A percentile compares a stretch with the other conserved stretches of the same genome.
Evolutionary conservation across 2,113 vertebrate genomes (phyloP).

Genomic region (Ovis canadensis): DNA sequence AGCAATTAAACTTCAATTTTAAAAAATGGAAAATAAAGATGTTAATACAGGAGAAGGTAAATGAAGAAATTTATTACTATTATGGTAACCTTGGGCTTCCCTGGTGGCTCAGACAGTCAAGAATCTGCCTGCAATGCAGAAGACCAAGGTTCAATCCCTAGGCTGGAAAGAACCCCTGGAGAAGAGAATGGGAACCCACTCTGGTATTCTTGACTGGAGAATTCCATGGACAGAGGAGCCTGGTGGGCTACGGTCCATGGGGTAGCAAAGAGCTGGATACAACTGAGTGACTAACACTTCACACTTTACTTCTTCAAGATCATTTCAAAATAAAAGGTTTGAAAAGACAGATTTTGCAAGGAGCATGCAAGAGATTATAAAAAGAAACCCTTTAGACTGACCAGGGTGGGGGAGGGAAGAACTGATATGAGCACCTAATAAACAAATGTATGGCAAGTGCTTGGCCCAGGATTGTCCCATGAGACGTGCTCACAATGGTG

Average conservation of each 20-base stretch:
- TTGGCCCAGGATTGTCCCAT: neutral
- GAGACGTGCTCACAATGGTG: neutral
- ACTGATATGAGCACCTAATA: rapidly evolving
- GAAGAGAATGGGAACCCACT: neutral
- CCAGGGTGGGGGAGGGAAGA: neutral
- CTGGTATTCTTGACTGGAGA: neutral
- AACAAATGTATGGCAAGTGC: neutral
- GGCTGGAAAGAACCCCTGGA: neutral
- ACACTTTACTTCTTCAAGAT: neutral
- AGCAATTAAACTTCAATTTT: neutral
- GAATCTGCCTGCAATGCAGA: neutral
- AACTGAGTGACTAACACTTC: neutral
- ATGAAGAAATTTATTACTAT: neutral
- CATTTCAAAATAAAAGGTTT: neutral
- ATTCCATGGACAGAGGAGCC: neutral
- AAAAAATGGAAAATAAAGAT: neutral
- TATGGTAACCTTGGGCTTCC: neutral
- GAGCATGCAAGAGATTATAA: neutral
- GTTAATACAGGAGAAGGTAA: neutral
- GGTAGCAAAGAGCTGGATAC: neutral
- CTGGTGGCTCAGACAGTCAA: neutral
- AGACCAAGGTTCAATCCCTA: neutral
- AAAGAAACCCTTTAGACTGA: neutral
- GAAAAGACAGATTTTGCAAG: neutral
- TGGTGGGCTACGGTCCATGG: neutral